Evolutionary conservation across 1,140 invertebrate genomes (phyloP).

Genomic region (Aplysia californica): DNA sequence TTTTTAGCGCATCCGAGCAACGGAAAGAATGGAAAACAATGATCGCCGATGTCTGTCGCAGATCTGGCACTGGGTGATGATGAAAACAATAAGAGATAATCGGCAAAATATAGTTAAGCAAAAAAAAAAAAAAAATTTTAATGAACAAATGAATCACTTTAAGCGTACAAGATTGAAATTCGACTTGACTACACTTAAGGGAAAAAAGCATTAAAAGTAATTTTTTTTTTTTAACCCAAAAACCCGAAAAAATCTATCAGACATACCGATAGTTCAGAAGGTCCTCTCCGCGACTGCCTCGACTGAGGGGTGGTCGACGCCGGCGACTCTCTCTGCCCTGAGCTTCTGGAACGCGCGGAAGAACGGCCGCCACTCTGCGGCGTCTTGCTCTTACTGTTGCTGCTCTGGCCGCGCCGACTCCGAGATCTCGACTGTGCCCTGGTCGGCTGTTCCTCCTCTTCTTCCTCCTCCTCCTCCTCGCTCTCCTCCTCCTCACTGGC

Average conservation of each 20-base stretch:
- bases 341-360: too few relatives aligned
- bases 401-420: background rate
- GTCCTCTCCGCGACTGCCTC: constrained; percentile 50
- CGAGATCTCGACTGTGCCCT: background rate
- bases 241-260: background rate
- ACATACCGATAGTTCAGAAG: constrained; percentile 61
- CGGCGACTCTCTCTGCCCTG: background rate
- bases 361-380: too few relatives aligned
- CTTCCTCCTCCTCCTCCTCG: constrained; percentile 38
- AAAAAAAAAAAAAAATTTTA: too few relatives aligned
- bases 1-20: too few relatives aligned
- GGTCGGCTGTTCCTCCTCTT: constrained; percentile 8
- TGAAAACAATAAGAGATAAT: too few relatives aligned
- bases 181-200: too few relatives aligned
- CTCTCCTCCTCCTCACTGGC: constrained; percentile 37
- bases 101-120: too few relatives aligned
- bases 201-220: background rate
- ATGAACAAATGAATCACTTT: too few relatives aligned
- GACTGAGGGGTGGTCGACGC: background rate
- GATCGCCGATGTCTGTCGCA: too few relatives aligned
- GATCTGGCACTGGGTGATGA: too few relatives aligned
- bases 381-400: background rate
- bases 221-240: background rate
- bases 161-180: too few relatives aligned
- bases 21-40: too few relatives aligned